A percentile compares a stretch with the other conserved stretches of the same genome.
Evolutionary conservation across 2,113 vertebrate genomes (phyloP).

Genomic region (Hystrix brachyura): DNA sequence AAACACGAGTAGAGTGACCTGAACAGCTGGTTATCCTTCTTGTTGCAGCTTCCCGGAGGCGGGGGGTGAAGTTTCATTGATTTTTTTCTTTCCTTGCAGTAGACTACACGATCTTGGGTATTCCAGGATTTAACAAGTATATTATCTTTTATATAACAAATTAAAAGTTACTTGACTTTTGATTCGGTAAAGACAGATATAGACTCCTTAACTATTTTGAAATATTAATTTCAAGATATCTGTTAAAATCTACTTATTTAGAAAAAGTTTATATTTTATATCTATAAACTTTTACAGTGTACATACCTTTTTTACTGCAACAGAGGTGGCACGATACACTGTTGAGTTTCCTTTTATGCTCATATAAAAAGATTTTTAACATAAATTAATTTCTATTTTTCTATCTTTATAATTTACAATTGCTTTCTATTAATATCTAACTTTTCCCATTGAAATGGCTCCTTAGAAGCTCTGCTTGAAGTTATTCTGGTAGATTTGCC

Average conservation of each 20-base stretch:
- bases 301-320: neutral
- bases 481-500: neutral
- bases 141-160: neutral
- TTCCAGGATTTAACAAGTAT: neutral
- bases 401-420: neutral
- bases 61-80: neutral
- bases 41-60: neutral
- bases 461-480: neutral
- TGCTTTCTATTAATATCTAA: neutral
- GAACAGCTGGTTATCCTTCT: too few relatives aligned
- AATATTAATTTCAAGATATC: neutral
- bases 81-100: neutral
- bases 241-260: neutral
- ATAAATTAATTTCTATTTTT: neutral
- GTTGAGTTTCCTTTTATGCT: neutral
- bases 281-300: neutral
- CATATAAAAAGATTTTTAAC: neutral
- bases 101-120: neutral
- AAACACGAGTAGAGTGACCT: neutral
- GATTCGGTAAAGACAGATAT: neutral
- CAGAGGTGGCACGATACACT: neutral
- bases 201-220: neutral
- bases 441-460: neutral
- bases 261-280: neutral
- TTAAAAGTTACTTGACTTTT: slow-evolving; percentile 33